Evolutionary conservation across 2,888 invertebrate species (phyloP), one percentile per base, ranked within the genome.

Genomic region (Agriotes lineatus): DNA sequence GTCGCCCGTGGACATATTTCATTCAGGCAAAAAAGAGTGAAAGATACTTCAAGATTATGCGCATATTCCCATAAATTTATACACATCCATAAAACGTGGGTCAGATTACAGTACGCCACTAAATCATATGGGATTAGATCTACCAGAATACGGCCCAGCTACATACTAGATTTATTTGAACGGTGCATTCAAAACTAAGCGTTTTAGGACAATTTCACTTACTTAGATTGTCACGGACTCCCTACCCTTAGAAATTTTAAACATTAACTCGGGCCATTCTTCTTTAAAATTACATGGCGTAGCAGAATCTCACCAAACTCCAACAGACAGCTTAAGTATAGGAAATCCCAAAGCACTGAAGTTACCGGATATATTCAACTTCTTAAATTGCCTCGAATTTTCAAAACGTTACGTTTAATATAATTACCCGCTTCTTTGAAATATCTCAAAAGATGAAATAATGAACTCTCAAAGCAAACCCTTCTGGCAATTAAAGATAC

Each of bases 11-110:
- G 66, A 70, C 75, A 78, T 77, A 78, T 75, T 75, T 78, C 74
- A 75, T 61, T 60, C 50, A 56, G 54, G 67, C 33, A 48, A 42
- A 60, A 70, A 69, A 67, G 70, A 72, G 71, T 76, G 73, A 74
- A 77, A 77, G 76, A 78, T 77, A 77, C 76, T 78, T 75, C 78
- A 78, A 77, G 77, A 76, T 77, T 77, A 76, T 73, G 71, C 72
- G 72, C 72, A 69, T 73, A 78, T 76, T 79, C 76, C 75, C 78
- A 78, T 79, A 76, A 77, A 79, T 79, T 79, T 77, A 77, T 79
- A 76, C 74, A 72, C 74, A 77, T 74, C 77, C 74, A 68, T 74
- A 72, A 65, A 69, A 72, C 71, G 72, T 75, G 71, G 72, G 74
- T 72, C 74, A 71, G 69, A 70, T 70, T 75, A 76, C 75, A 74